Conservation (phyloP, 2,113 vertebrate genomes). For the Machaerirhynchus nigripectus region DNA sequence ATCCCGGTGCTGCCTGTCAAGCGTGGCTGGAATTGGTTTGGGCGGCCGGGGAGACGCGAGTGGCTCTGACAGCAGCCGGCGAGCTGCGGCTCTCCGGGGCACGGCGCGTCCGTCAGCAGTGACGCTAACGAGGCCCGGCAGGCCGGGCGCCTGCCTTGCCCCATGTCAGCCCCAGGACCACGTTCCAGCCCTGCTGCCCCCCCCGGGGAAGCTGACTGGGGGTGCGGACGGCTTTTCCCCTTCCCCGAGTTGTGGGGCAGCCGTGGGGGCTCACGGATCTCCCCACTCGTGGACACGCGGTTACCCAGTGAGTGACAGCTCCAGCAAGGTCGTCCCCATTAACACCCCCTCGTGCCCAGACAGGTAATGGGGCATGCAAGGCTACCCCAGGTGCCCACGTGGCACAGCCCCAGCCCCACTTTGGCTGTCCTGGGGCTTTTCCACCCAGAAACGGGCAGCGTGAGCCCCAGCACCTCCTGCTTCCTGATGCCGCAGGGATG, state of each 20-base stretch:
- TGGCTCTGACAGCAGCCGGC: neutral
- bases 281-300: rapidly evolving
- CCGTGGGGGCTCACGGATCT: rapidly evolving
- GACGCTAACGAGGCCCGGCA: neutral
- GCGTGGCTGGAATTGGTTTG: neutral
- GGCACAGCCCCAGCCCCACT: rapidly evolving
- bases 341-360: neutral
- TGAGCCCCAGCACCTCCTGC: neutral
- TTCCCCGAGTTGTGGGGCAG: neutral
- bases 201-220: neutral
- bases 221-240: neutral
- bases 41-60: neutral
- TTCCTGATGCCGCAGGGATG: rapidly evolving
- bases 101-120: rapidly evolving
- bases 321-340: neutral
- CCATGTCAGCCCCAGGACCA: neutral
- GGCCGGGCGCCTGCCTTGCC: rapidly evolving
- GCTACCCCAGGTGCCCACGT: neutral
- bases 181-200: neutral
- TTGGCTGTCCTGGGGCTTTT: neutral
- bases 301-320: neutral
- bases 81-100: neutral
- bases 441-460: neutral
- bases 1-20: neutral
- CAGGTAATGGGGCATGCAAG: rapidly evolving